Evolutionary conservation across 2,113 vertebrate genomes (phyloP).

Genomic region (Mus spicilegus): DNA sequence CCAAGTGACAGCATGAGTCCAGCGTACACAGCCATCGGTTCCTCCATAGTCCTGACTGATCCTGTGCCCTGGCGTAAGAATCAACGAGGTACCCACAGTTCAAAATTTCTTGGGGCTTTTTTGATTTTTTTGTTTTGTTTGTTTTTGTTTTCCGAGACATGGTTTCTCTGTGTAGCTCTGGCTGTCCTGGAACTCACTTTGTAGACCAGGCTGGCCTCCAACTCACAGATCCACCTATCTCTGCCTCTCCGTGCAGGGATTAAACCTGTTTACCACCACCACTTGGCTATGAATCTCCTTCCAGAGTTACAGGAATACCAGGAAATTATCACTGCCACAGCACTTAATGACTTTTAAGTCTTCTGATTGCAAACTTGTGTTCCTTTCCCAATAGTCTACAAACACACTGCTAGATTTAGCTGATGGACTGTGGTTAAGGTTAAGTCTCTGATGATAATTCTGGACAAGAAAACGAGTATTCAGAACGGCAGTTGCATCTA

Average conservation of each 20-base stretch:
- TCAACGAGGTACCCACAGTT: not conserved
- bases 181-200: not conserved
- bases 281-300: not conserved
- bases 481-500: not conserved
- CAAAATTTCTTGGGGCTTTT: constrained; percentile 4
- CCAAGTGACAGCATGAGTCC: not conserved
- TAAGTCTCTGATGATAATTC: not conserved
- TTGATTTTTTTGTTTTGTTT: too few species aligned
- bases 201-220: not conserved
- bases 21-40: not conserved
- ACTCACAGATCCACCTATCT: not conserved
- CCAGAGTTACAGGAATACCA: not conserved
- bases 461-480: constrained; percentile 44
- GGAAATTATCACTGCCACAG: not conserved
- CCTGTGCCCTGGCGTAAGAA: not conserved
- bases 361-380: not conserved
- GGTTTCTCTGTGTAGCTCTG: not conserved
- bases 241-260: not conserved
- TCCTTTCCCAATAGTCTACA: not conserved
- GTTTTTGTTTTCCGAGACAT: not conserved
- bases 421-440: not conserved
- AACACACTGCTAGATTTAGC: not conserved
- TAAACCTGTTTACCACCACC: not conserved
- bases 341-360: not conserved
- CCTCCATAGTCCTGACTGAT: not conserved